Base-by-base conservation (phyloP, 2,113 vertebrate genomes). In the Pongo abelii region DNA sequence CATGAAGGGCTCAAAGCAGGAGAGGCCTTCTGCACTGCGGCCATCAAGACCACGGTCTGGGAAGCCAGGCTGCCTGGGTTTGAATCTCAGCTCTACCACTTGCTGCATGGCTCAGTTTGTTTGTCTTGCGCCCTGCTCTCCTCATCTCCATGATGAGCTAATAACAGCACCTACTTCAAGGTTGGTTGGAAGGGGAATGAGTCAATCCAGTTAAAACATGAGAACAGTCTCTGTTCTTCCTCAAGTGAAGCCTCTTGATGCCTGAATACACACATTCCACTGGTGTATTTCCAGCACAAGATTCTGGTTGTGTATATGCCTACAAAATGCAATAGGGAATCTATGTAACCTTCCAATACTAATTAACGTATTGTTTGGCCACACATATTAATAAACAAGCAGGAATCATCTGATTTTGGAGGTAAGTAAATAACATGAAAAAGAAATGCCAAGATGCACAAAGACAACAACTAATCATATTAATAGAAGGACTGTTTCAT, bases 21-120 rank as follows among this genome's bases (percentile, higher is more conserved):
- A 32, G 6, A 40, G 18, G 38, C 12, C 25, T 23, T 22, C 32
- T 10, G 50, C 11, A 81, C 22, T 2, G 38, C 18, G 13, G 38
- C 6, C 46, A 1, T 17, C 1, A 50, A 4, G 87, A 43, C 48
- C 8, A 6, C 5, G 32, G 38, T 10, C 6, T 46, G 12, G 0
- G 2, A 35, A 32, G 77, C 20, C 25, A 61, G 25, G 59, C 59
- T 61, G 59, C 59, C 59, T 61, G 59, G 25, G 59, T 61, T 61
- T 61, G 25, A 61, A 48, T 35, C 18, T 80, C 74, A 13, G 22
- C 25, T 38, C 55, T 46, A 1, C 18, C 59, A 57, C 48, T 40
- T 5, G 4, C 20, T 38, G 30, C 9, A 38, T 40, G 61, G 48
- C 84, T 72, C 30, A 20, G 55, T 10, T n/a, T 23, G 9, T 83